Evolutionary conservation across 2,888 invertebrate genomes (phyloP).

Genomic region (Blastobasis lacticolella): DNA sequence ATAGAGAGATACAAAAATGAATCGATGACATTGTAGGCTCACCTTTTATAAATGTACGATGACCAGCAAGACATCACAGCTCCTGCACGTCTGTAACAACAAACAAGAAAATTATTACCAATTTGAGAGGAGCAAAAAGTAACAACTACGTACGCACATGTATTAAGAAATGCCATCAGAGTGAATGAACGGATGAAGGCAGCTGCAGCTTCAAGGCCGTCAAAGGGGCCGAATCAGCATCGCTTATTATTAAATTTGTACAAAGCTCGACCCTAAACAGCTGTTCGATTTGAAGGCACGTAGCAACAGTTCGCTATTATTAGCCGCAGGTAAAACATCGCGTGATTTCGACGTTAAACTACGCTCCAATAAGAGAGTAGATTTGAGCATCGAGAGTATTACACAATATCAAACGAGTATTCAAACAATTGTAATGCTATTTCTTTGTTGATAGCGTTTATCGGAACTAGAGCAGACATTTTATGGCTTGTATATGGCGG

Average conservation of each 20-base stretch:
- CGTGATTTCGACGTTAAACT: constrained; percentile 23
- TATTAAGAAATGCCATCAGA: constrained; percentile 4
- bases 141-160: background rate
- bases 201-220: constrained; percentile 19
- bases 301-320: constrained; percentile 32
- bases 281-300: constrained; percentile 32
- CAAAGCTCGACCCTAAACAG: constrained; percentile 46
- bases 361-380: too few species aligned
- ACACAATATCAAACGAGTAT: too few species aligned
- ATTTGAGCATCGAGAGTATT: too few species aligned
- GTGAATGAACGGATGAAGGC: background rate
- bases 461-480: constrained; percentile 31
- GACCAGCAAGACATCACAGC: constrained; percentile 53
- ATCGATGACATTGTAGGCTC: constrained; percentile 15
- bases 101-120: constrained; percentile 10
- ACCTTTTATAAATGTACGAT: constrained; percentile 48
- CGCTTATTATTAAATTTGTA: constrained; percentile 33
- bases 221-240: constrained; percentile 30
- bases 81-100: constrained; percentile 66
- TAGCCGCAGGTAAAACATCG: constrained; percentile 53
- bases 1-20: too few species aligned
- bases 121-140: background rate
- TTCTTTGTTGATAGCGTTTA: constrained; percentile 19
- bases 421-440: too few species aligned
- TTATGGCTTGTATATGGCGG: constrained; percentile 24